Conservation (phyloP, 2,797 vertebrate species). For the Fistularia commersonii region DNA sequence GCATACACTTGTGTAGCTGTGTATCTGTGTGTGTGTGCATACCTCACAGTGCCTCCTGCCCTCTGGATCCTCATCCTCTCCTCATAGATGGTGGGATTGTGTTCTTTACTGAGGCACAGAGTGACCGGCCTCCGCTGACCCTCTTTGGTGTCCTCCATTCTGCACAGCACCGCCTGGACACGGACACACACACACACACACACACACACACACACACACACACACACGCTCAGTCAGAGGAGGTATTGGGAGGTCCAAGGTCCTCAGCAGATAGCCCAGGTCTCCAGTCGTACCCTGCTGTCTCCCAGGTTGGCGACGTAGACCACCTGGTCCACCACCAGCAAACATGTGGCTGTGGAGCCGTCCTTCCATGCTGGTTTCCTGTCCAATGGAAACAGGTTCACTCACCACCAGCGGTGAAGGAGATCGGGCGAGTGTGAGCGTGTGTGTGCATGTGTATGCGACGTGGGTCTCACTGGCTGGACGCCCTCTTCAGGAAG, state of each 20-base stretch:
- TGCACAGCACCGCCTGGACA: conserved; percentile 88
- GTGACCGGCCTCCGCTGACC: conserved; percentile 69
- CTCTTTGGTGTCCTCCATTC: conserved; percentile 71
- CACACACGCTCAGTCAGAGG: background rate
- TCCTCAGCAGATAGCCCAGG: background rate
- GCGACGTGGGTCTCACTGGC: conserved; percentile 80
- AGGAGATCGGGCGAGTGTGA: no score
- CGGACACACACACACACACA: background rate
- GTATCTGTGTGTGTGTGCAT: background rate
- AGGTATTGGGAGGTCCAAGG: background rate
- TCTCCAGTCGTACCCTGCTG: conserved; percentile 78
- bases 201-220: background rate
- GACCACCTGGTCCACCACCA: conserved; percentile 84
- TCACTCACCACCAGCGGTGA: background rate
- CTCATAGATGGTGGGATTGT: conserved; percentile 94
- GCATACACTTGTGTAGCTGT: no score
- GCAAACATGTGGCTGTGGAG: conserved; percentile 90
- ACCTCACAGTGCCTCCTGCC: conserved; percentile 94
- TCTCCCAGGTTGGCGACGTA: conserved; percentile 96
- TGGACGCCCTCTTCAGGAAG: conserved; percentile 93
- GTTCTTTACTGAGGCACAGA: conserved; percentile 90
- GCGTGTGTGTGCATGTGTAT: no score
- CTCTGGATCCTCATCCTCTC: conserved; percentile 96
- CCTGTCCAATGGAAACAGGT: conserved; percentile 64
- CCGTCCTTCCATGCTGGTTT: conserved; percentile 98